Percentiles rank a stretch among this genome's conserved stretches.
Conservation (phyloP, 2,113 vertebrate genomes). For the Podilymbus podiceps region DNA sequence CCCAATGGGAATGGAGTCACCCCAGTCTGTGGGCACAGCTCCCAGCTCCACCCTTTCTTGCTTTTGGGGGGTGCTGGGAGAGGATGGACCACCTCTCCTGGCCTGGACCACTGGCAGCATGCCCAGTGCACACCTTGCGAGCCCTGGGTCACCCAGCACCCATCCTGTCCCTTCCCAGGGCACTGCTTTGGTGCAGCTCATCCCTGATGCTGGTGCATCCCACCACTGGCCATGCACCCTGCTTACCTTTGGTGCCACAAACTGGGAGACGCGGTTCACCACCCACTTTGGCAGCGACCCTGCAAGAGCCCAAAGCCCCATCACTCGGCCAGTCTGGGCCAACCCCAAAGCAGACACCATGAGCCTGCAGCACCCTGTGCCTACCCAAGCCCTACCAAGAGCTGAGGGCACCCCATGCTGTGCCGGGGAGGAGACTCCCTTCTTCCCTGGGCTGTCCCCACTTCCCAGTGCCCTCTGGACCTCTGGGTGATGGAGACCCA, state of each 20-base stretch:
- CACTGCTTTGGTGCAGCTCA: neutral
- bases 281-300: slow-evolving; percentile 88
- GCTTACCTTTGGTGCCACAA: slow-evolving; percentile 84
- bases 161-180: neutral
- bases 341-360: neutral
- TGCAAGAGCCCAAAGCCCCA: neutral
- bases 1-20: neutral
- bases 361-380: rapidly evolving
- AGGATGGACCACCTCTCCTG: neutral
- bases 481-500: neutral
- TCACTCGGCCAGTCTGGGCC: neutral
- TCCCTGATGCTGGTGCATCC: neutral
- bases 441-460: neutral
- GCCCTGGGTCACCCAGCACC: neutral
- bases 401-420: neutral
- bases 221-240: rapidly evolving
- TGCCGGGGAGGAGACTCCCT: neutral
- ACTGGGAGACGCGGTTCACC: slow-evolving; percentile 86
- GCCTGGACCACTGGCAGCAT: neutral
- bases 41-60: neutral
- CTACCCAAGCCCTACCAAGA: rapidly evolving
- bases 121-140: rapidly evolving
- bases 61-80: neutral
- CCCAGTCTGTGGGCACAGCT: neutral
- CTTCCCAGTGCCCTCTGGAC: neutral